Percentiles rank a stretch among this genome's conserved stretches.
phyloP scores from a whole-genome alignment of 30 jellyfish, hydroid and myxozoan genomes.

The Aurelia sp. region DNA sequence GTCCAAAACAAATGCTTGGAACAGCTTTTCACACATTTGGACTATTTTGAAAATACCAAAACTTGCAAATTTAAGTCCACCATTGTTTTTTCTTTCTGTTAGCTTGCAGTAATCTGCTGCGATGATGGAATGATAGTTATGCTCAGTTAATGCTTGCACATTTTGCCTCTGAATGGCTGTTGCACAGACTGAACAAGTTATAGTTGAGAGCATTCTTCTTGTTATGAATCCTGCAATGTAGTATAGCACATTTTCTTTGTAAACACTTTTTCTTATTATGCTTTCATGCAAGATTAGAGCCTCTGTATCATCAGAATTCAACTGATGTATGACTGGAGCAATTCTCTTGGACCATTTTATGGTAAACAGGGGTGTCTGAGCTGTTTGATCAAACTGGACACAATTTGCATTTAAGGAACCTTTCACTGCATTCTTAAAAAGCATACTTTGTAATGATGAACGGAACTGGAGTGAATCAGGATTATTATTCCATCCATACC shows the following conservation, averaged over 20 bases:
- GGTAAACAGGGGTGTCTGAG: slow-evolving; percentile 37
- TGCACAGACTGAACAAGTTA: neutral
- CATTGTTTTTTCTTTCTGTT: slow-evolving; percentile 7
- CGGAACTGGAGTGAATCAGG: slow-evolving; percentile 48
- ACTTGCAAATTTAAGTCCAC: slow-evolving; percentile 43
- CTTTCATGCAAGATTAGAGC: neutral
- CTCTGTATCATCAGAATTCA: neutral
- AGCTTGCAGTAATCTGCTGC: neutral
- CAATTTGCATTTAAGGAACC: slow-evolving; percentile 48
- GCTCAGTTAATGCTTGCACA: slow-evolving; percentile 5
- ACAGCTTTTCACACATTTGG: slow-evolving; percentile 32
- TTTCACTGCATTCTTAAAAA: neutral
- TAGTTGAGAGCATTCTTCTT: slow-evolving; percentile 5
- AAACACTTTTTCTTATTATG: neutral
- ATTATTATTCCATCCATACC: slow-evolving; percentile 46
- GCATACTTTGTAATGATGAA: slow-evolving; percentile 20
- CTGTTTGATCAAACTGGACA: slow-evolving; percentile 47
- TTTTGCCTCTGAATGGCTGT: neutral
- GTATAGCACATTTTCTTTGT: slow-evolving; percentile 37
- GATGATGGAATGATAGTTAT: neutral
- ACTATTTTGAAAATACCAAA: slow-evolving; percentile 36
- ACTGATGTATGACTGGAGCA: slow-evolving; percentile 10
- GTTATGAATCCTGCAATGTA: slow-evolving; percentile 37
- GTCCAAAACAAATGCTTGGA: slow-evolving; percentile 15
- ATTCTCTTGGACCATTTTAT: slow-evolving; percentile 28